These are phyloP conservation scores for Alsophila aescularia DNA, from an alignment of 2,888 invertebrate genomes.

Conservation along the genomic window DNA sequence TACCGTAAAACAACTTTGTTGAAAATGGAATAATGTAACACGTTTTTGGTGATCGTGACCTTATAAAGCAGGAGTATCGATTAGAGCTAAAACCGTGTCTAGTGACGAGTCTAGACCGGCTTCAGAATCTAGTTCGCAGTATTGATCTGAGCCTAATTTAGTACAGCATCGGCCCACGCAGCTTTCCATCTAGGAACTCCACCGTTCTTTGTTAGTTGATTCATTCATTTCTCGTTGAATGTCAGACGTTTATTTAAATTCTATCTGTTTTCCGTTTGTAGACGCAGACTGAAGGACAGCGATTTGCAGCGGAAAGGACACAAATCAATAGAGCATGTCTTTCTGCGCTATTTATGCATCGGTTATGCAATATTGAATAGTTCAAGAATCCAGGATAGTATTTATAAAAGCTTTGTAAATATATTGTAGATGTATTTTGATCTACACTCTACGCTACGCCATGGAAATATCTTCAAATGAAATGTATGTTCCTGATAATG, in stretches of 20 bases:
- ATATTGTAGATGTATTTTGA: too few species aligned
- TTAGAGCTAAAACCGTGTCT: conserved; percentile 8
- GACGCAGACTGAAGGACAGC: too few species aligned
- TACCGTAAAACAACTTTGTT: not conserved
- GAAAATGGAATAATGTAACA: not conserved
- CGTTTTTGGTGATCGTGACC: conserved; percentile 13
- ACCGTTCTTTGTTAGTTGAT: not conserved
- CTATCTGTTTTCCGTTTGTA: not conserved
- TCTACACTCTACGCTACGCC: too few species aligned
- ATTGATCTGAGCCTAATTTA: conserved; percentile 13
- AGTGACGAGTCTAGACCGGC: conserved; percentile 1
- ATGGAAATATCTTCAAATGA: too few species aligned
- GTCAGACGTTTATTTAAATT: conserved; percentile 9
- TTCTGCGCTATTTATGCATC: too few species aligned
- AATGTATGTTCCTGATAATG: too few species aligned
- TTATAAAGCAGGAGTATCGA: conserved; percentile 12
- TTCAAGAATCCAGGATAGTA: too few species aligned
- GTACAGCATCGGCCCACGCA: conserved; percentile 6
- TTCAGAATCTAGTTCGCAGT: conserved; percentile 16
- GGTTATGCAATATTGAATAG: too few species aligned
- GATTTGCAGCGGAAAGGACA: too few species aligned
- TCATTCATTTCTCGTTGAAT: conserved; percentile 4
- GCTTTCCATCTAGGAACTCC: conserved; percentile 3
- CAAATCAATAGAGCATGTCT: too few species aligned
- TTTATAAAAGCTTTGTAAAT: too few species aligned